phyloP scores from a whole-genome alignment of 2,113 vertebrate species.

The Ptilorrhoa leucosticta region DNA sequence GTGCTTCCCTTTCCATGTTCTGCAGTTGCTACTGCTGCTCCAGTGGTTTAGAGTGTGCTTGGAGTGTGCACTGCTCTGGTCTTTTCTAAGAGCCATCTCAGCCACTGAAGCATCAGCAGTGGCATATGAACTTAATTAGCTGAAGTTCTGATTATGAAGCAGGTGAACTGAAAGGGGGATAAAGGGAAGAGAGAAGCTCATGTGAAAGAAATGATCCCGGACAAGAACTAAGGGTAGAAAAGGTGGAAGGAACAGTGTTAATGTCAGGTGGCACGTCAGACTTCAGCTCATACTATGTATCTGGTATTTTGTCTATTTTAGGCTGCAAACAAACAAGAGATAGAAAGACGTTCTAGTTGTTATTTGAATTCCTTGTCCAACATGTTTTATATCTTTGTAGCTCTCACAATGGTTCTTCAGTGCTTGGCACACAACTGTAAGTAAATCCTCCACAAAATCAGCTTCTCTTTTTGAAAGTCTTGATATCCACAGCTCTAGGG shows the following conservation, averaged over 20 bases:
- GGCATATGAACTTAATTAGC: background rate
- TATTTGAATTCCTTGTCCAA: background rate
- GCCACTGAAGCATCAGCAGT: background rate
- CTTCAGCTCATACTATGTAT: background rate
- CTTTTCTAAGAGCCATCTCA: background rate
- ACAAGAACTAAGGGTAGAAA: background rate
- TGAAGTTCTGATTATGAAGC: background rate
- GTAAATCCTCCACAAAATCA: background rate
- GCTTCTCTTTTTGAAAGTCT: background rate
- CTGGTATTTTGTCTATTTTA: conserved; percentile 1
- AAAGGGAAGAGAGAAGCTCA: background rate
- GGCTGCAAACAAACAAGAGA: background rate
- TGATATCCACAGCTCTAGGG: background rate
- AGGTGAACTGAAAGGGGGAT: background rate
- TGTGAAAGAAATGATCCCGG: background rate
- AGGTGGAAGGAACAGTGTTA: background rate
- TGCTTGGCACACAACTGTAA: background rate
- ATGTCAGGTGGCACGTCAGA: background rate
- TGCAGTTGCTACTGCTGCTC: background rate
- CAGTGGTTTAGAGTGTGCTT: background rate
- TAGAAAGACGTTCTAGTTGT: background rate
- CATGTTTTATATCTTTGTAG: background rate
- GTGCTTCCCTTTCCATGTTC: background rate
- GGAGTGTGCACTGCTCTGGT: background rate
- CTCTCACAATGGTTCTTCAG: background rate